phyloP scores from a whole-genome alignment of 1,140 invertebrate genomes.

The Centruroides sculpturatus region DNA sequence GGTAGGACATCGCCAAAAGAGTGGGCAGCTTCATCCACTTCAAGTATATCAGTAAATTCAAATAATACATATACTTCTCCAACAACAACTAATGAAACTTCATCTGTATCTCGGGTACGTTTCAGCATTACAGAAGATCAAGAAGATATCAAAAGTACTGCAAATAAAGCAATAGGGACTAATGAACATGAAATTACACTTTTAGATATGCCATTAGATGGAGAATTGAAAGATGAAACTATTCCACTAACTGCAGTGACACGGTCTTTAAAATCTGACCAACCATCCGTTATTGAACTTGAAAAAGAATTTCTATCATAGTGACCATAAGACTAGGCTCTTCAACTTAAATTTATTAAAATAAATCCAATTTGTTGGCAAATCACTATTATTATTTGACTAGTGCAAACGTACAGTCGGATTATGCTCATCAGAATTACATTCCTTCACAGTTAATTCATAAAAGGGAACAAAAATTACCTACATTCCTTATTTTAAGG shows the following conservation, averaged over 20 bases:
- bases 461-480: too few species aligned
- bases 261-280: conserved; percentile 12
- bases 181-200: conserved; percentile 30
- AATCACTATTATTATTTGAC: too few species aligned
- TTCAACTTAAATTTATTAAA: too few species aligned
- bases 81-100: conserved; percentile 59
- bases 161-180: neutral
- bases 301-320: neutral
- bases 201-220: conserved; percentile 40
- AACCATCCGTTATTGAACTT: neutral
- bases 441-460: too few species aligned
- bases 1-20: conserved; percentile 12
- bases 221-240: conserved; percentile 38
- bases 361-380: too few species aligned
- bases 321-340: neutral
- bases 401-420: too few species aligned
- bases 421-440: too few species aligned
- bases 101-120: conserved; percentile 52
- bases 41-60: conserved; percentile 6
- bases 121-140: conserved; percentile 52
- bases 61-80: conserved; percentile 21
- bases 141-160: conserved; percentile 21
- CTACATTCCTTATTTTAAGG: too few species aligned
- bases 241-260: conserved; percentile 38
- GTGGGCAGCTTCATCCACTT: conserved; percentile 15